phyloP scores from a whole-genome alignment of 2,113 vertebrate species.

The Poeciliopsis prolifica region DNA sequence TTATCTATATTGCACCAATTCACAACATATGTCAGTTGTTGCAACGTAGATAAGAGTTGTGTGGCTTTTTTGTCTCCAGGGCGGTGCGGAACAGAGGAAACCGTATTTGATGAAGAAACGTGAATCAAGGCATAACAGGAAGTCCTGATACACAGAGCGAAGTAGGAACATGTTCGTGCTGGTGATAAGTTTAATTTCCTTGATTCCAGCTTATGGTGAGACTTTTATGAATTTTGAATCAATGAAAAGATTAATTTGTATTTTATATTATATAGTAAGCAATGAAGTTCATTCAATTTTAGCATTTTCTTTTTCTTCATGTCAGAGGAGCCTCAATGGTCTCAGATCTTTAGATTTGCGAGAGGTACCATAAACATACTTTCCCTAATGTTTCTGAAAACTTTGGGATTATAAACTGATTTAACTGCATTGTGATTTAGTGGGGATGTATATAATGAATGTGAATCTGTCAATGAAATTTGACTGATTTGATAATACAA shows the following conservation, averaged over 20 bases:
- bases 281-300: not conserved
- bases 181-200: conserved; percentile 25
- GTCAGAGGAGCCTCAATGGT: not conserved
- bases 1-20: too few relatives aligned
- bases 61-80: too few relatives aligned
- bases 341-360: not conserved
- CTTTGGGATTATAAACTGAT: not conserved
- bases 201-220: conserved; percentile 37
- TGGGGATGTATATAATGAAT: too few relatives aligned
- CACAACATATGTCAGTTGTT: too few relatives aligned
- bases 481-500: too few relatives aligned
- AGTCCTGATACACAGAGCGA: not conserved
- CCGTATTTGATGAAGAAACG: too few relatives aligned
- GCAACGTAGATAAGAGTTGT: too few relatives aligned
- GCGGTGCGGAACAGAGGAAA: too few relatives aligned
- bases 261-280: too few relatives aligned
- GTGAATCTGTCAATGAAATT: too few relatives aligned
- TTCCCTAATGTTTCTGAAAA: not conserved
- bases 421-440: not conserved
- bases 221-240: not conserved
- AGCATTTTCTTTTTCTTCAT: not conserved
- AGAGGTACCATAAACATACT: not conserved
- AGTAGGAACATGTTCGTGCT: conserved; percentile 21
- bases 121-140: not conserved
- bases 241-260: not conserved